Evolutionary conservation across 2,888 invertebrate species (phyloP), one percentile per base, ranked within the genome.

Genomic region (Spodoptera exigua): DNA sequence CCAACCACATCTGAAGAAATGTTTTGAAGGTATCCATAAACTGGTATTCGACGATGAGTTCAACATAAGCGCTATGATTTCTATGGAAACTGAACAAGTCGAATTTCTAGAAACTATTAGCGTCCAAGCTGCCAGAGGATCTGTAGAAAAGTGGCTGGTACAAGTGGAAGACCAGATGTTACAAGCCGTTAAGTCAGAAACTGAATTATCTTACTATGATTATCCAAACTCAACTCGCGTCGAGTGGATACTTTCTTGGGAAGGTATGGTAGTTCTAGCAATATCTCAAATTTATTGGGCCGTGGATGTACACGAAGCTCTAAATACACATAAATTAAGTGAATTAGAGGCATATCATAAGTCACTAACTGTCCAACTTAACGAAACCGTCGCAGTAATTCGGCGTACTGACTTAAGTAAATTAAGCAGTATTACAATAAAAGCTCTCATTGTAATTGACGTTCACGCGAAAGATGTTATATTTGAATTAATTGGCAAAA

Each of bases 401-500:
- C 90, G 96, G 77, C 92, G 96, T 84, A 96, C 97, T 2, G 95
- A 95, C 78, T 89, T 98, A 52, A 95, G 95, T 5, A 96, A 96
- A 81, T 95, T 97, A 71, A 95, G 95, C 64, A 95, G 97, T 78
- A 96, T 97, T 55, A 97, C 97, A 1, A 95, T 98, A 1, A 97
- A 97, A 80, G 97, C 98, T 10, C 92, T 98, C 27, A 97, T 98
- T 47, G 97, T 97, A 36, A 96, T 97, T 65, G 97, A 98, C 84
- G 98, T 98, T 0, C 98, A 98, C 78, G 97, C 97, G 2, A 96
- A 97, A 87, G 97, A 98, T 87, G 97, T 97, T 0, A 96, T 97
- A 11, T 94, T 95, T 76, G 96, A 96, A 9, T 89, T 97, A 40
- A 82, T 95, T 2, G 92, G 95, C 18, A 95, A 96, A 80, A 92